Percentiles rank a stretch among this genome's conserved stretches.
These are phyloP conservation scores for Ennomos fuscantarius DNA, from an alignment of 2,888 invertebrate genomes.

Conservation along the genomic window DNA sequence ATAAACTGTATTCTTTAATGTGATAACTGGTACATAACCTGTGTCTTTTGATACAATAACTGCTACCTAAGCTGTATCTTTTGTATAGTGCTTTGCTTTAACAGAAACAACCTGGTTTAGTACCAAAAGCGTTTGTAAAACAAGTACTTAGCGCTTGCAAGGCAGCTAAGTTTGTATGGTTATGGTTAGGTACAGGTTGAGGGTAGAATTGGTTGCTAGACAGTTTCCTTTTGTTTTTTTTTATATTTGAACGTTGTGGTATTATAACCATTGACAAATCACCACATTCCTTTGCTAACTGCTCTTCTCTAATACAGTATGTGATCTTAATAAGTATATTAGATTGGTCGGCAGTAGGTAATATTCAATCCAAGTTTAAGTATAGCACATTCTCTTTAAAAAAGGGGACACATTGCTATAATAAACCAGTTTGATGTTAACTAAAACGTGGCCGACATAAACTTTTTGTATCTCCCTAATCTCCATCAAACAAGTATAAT, in stretches of 20 bases:
- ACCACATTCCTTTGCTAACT: no score
- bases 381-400: no score
- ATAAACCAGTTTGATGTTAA: neutral
- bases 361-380: no score
- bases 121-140: conserved; percentile 10
- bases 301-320: no score
- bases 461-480: conserved; percentile 12
- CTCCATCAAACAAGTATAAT: conserved; percentile 20
- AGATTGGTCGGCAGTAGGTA: no score
- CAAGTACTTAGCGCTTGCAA: conserved; percentile 6
- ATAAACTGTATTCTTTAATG: conserved; percentile 1
- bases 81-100: conserved; percentile 4
- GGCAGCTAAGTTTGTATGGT: neutral
- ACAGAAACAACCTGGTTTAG: conserved; percentile 42
- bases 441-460: neutral
- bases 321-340: no score
- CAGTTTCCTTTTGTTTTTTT: no score
- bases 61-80: neutral
- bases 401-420: no score
- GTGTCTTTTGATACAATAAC: neutral
- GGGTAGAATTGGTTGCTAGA: neutral
- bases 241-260: no score
- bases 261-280: no score
- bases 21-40: neutral
- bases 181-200: conserved; percentile 4